Evolutionary conservation across 2,113 vertebrate genomes (phyloP).

Genomic region (Caracal caracal): DNA sequence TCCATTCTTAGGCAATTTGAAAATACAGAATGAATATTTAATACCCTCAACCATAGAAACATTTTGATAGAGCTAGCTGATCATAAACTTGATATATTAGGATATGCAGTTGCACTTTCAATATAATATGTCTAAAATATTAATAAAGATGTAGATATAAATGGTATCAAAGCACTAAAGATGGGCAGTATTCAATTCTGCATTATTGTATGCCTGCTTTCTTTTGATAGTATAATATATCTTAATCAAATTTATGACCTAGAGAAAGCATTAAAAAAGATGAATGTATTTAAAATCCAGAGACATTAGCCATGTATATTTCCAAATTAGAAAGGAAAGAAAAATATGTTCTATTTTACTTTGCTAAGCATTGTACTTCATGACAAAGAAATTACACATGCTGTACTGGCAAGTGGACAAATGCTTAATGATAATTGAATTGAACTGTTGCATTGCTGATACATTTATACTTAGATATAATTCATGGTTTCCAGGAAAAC

Average conservation of each 20-base stretch:
- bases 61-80: slow-evolving; percentile 51
- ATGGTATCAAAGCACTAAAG: slow-evolving; percentile 33
- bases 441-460: background rate
- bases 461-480: background rate
- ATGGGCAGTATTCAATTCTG: background rate
- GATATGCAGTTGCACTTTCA: slow-evolving; percentile 8
- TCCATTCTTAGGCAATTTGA: slow-evolving; percentile 49
- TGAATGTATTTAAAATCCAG: slow-evolving; percentile 48
- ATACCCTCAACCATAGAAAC: slow-evolving; percentile 15
- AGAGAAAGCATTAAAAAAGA: slow-evolving; percentile 54
- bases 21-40: slow-evolving; percentile 41
- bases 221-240: slow-evolving; percentile 38
- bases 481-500: background rate
- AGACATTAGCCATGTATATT: background rate
- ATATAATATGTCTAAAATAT: slow-evolving; percentile 51
- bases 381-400: background rate
- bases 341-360: slow-evolving; percentile 40
- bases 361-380: slow-evolving; percentile 1
- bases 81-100: slow-evolving; percentile 61
- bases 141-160: slow-evolving; percentile 61
- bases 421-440: slow-evolving; percentile 19
- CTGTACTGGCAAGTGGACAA: background rate
- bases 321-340: slow-evolving; percentile 48
- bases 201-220: background rate
- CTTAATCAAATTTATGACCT: slow-evolving; percentile 70